phyloP scores from a whole-genome alignment of 2,797 vertebrate genomes.

The Anguilla pacifica region DNA sequence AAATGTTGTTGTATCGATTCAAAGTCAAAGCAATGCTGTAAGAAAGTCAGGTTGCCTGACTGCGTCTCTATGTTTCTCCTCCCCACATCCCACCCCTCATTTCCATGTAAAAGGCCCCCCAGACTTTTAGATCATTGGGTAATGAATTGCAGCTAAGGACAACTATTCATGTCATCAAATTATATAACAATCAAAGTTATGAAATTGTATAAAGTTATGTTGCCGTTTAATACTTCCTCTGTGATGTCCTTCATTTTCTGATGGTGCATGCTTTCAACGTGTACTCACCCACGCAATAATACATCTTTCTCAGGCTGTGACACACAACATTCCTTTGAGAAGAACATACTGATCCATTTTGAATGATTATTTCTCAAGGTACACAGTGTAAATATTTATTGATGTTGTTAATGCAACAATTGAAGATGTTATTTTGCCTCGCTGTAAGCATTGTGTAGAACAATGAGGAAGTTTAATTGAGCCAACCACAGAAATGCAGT shows the following conservation, averaged over 20 bases:
- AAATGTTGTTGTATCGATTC: background rate
- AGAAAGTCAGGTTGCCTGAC: background rate
- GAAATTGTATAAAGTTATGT: too few species aligned
- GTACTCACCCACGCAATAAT: background rate
- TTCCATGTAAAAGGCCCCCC: too few species aligned
- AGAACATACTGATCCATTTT: background rate
- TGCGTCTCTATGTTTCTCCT: background rate
- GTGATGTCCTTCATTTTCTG: background rate
- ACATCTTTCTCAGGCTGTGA: background rate
- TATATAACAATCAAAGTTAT: too few species aligned
- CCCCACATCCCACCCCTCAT: too few species aligned
- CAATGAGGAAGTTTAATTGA: background rate
- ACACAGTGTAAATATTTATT: background rate
- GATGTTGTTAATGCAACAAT: background rate
- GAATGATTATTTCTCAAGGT: background rate
- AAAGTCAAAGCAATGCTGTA: constrained; percentile 1
- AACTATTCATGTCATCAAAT: too few species aligned
- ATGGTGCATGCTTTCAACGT: background rate
- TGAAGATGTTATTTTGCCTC: constrained; percentile 23
- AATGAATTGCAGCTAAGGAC: background rate
- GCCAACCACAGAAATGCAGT: background rate
- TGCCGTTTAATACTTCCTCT: too few species aligned
- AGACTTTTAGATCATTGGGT: background rate
- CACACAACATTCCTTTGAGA: background rate
- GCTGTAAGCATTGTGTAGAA: background rate